phyloP scores from a whole-genome alignment of 1,140 invertebrate genomes.

The Nylanderia fulva region DNA sequence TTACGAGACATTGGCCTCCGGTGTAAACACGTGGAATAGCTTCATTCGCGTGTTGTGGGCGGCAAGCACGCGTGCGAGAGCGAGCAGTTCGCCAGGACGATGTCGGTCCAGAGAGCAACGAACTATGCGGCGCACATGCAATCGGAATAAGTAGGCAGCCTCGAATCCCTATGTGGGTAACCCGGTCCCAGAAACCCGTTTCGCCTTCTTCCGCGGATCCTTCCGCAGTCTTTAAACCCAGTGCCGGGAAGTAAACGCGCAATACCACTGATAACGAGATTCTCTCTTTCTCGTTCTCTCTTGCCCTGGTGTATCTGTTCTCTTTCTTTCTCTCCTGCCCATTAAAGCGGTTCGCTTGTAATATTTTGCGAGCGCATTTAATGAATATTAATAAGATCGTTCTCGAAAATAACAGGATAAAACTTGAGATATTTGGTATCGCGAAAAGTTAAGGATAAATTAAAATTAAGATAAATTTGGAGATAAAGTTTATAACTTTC shows the following conservation, averaged over 20 bases:
- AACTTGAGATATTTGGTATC: not conserved
- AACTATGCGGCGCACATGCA: constrained; percentile 58
- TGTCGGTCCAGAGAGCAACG: constrained; percentile 42
- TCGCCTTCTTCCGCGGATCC: constrained; percentile 72
- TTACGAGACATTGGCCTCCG: constrained; percentile 75
- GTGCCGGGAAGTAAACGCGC: constrained; percentile 44
- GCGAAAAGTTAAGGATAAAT: not conserved
- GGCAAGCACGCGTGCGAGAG: constrained; percentile 2
- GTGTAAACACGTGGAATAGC: constrained; percentile 76
- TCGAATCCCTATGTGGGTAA: constrained; percentile 78
- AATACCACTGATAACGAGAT: not conserved
- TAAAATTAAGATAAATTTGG: constrained; percentile 13
- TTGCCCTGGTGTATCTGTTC: not conserved
- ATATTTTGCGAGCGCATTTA: not conserved
- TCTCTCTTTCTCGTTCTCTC: not conserved
- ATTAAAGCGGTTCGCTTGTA: not conserved
- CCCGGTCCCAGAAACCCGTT: constrained; percentile 79
- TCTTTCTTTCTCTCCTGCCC: no score
- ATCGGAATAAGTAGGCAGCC: constrained; percentile 74
- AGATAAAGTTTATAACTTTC: constrained; percentile 12
- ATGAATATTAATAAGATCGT: not conserved
- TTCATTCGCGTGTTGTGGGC: constrained; percentile 76
- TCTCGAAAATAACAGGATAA: not conserved
- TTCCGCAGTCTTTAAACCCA: constrained; percentile 24
- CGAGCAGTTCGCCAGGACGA: constrained; percentile 35